Evolutionary conservation across 2,888 invertebrate genomes (phyloP).

Genomic region (Timema cristinae): DNA sequence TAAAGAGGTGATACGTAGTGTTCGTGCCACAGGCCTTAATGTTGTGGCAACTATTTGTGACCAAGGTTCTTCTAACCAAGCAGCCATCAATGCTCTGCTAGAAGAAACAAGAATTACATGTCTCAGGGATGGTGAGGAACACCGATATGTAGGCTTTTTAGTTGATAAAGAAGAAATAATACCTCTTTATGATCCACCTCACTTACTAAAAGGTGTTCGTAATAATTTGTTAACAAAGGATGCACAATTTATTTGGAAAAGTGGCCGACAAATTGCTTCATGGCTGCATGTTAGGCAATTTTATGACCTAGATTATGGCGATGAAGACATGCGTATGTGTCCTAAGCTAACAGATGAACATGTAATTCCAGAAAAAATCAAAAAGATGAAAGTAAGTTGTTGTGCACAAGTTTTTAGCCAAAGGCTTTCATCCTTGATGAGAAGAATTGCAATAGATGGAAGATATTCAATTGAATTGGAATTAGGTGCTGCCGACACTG

Average conservation of each 20-base stretch:
- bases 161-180: slow-evolving; percentile 21
- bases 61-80: slow-evolving; percentile 21
- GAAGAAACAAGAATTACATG: slow-evolving; percentile 5
- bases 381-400: slow-evolving; percentile 7
- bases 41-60: slow-evolving; percentile 25
- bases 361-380: slow-evolving; percentile 13
- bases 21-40: slow-evolving; percentile 21
- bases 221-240: slow-evolving; percentile 21
- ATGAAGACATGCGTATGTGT: slow-evolving; percentile 13
- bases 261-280: slow-evolving; percentile 14
- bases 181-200: slow-evolving; percentile 24
- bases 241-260: neutral
- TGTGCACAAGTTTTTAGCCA: slow-evolving; percentile 15
- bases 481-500: neutral
- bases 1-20: slow-evolving; percentile 20
- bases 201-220: slow-evolving; percentile 22
- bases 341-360: slow-evolving; percentile 18
- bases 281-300: slow-evolving; percentile 19
- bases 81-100: slow-evolving; percentile 13
- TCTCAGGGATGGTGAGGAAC: neutral
- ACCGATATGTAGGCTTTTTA: slow-evolving; percentile 15
- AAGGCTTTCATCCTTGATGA: slow-evolving; percentile 12
- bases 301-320: slow-evolving; percentile 13
- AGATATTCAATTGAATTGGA: neutral
- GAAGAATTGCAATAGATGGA: neutral